These are phyloP conservation scores for Toxotes chatareus DNA, from an alignment of 2,113 vertebrate genomes.

Conservation along the genomic window DNA sequence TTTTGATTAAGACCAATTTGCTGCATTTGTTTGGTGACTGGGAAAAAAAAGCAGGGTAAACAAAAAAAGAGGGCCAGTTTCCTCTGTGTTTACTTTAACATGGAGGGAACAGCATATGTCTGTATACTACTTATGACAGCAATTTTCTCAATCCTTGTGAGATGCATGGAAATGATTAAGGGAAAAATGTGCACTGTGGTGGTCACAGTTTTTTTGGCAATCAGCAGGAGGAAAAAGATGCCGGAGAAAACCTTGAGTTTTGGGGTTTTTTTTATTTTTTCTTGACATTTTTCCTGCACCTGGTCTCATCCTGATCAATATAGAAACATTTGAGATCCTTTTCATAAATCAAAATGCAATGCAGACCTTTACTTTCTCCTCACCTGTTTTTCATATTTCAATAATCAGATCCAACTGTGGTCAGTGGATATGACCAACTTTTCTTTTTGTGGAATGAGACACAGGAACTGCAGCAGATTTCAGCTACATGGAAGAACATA, in stretches of 20 bases:
- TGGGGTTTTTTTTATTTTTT: background rate
- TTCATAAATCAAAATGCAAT: slow-evolving; percentile 8
- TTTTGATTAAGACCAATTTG: slow-evolving; percentile 74
- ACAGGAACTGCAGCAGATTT: slow-evolving; percentile 13
- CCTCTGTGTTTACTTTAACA: slow-evolving; percentile 74
- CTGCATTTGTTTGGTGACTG: slow-evolving; percentile 74
- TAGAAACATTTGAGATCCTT: slow-evolving; percentile 30
- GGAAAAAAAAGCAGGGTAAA: slow-evolving; percentile 61
- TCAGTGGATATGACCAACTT: background rate
- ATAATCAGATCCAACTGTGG: slow-evolving; percentile 21
- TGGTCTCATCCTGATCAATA: slow-evolving; percentile 53
- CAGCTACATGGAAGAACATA: slow-evolving; percentile 9
- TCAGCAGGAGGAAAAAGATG: slow-evolving; percentile 59
- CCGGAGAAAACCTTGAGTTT: slow-evolving; percentile 14
- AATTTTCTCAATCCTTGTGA: slow-evolving; percentile 67
- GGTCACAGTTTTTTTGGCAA: slow-evolving; percentile 74
- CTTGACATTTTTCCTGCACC: slow-evolving; percentile 52
- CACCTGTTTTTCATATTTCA: slow-evolving; percentile 11
- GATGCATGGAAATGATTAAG: slow-evolving; percentile 80
- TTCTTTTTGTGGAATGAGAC: slow-evolving; percentile 16
- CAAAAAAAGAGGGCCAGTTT: slow-evolving; percentile 58
- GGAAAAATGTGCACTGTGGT: slow-evolving; percentile 69
- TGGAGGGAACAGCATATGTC: slow-evolving; percentile 60
- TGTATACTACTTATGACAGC: slow-evolving; percentile 69
- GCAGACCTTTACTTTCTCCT: background rate